These are phyloP conservation scores for Cinara cedri DNA, from an alignment of 2,888 invertebrate genomes.

Conservation along the genomic window DNA sequence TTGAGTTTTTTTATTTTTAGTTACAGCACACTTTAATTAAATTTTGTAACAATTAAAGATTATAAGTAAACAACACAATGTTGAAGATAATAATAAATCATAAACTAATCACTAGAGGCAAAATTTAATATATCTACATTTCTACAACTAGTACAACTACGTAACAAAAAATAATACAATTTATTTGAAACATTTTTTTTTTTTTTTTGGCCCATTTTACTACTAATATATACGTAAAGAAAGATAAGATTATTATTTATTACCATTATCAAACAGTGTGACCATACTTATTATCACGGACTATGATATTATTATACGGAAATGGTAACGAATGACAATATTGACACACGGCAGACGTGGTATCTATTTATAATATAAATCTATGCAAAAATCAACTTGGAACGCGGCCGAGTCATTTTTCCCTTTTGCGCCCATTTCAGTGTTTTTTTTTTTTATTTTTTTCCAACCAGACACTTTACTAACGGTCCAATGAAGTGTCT, in stretches of 20 bases:
- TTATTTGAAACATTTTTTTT: constrained; percentile 20
- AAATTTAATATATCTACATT: not conserved
- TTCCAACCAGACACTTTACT: too few species aligned
- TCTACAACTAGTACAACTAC: constrained; percentile 37
- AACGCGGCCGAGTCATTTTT: too few species aligned
- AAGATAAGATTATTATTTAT: constrained; percentile 25
- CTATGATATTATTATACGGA: too few species aligned
- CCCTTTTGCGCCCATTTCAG: too few species aligned
- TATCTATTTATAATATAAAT: too few species aligned
- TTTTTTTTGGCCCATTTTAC: constrained; percentile 14
- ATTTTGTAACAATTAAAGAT: not conserved
- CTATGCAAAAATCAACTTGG: too few species aligned
- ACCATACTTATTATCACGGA: not conserved
- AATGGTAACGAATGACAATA: too few species aligned
- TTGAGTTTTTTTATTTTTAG: not conserved
- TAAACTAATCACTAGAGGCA: not conserved
- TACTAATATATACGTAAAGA: constrained; percentile 26
- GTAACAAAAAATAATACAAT: constrained; percentile 33
- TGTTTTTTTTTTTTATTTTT: too few species aligned
- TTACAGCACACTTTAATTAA: not conserved
- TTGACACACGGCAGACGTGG: too few species aligned
- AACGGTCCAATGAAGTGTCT: too few species aligned
- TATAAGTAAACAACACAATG: not conserved
- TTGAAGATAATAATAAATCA: not conserved
- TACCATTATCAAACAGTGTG: constrained; percentile 15